Percentiles rank a stretch among this genome's conserved stretches.
phyloP scores from a whole-genome alignment of 35 echinoderm and acorn worm species.

The Strongylocentrotus purpuratus region DNA sequence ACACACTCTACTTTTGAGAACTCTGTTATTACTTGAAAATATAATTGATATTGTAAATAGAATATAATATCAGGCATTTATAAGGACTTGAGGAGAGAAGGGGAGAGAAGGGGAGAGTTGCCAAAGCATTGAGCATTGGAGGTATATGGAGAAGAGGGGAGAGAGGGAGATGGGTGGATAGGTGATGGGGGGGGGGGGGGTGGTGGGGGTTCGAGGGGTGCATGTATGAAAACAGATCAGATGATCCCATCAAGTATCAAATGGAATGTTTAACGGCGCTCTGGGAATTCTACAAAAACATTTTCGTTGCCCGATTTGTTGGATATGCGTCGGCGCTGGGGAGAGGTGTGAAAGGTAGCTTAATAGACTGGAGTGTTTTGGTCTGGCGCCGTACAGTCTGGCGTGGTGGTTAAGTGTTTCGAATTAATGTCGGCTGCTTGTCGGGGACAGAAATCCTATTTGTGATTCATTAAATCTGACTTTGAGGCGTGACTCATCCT shows the following conservation, averaged over 20 bases:
- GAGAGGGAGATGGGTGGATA: no score
- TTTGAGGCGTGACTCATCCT: constrained; percentile 24
- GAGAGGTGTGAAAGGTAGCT: constrained; percentile 27
- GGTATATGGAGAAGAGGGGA: no score
- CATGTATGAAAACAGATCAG: not conserved
- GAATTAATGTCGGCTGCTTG: not conserved
- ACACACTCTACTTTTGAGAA: no score
- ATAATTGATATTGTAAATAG: no score
- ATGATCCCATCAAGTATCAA: constrained; percentile 3
- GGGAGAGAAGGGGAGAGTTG: no score
- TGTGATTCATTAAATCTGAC: constrained; percentile 27
- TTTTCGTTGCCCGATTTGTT: not conserved
- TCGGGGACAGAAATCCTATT: not conserved
- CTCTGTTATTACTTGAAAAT: no score
- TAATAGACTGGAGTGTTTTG: not conserved
- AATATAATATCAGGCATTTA: no score
- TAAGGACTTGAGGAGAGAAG: no score
- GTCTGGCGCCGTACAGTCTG: constrained; percentile 26
- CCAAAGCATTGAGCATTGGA: no score
- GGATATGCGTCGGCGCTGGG: not conserved
- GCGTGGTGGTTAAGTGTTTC: constrained; percentile 24
- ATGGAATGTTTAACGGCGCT: not conserved
- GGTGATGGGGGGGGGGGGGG: not conserved
- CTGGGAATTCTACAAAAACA: constrained; percentile 17
- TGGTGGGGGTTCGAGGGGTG: not conserved